These are phyloP conservation scores for Gracilinanus agilis DNA, from an alignment of 2,113 vertebrate genomes.

Conservation along the genomic window DNA sequence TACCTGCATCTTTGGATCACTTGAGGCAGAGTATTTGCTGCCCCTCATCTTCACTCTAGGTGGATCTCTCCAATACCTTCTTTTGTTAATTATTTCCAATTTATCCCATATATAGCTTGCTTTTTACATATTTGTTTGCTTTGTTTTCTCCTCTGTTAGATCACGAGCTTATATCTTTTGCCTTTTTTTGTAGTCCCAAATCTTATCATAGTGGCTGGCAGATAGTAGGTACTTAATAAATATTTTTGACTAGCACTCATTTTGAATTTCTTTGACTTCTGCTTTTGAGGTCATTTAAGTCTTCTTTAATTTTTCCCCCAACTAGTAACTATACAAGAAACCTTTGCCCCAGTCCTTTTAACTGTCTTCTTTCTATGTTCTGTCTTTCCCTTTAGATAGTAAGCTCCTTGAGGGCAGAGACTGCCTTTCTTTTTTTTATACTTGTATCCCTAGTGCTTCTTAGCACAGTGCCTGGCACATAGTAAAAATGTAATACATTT, in stretches of 20 bases:
- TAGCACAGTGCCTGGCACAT: not conserved
- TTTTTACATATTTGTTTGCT: not conserved
- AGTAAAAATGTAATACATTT: not conserved
- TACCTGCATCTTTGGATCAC: too few relatives aligned
- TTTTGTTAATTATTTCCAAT: not conserved
- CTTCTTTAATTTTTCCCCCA: not conserved
- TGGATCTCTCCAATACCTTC: too few relatives aligned
- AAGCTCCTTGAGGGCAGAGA: not conserved
- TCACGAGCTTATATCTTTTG: not conserved
- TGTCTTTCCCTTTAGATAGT: not conserved
- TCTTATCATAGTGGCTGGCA: not conserved
- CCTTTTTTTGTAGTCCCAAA: not conserved
- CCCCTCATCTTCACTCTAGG: too few relatives aligned
- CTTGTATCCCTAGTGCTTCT: not conserved
- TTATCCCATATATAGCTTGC: not conserved
- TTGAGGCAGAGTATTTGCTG: too few relatives aligned
- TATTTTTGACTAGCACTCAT: not conserved
- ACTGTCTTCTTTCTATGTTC: not conserved
- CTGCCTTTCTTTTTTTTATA: not conserved
- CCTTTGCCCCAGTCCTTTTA: not conserved
- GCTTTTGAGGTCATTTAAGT: not conserved
- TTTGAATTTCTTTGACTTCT: not conserved
- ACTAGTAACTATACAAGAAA: not conserved
- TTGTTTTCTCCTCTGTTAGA: not conserved
- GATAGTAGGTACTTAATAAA: not conserved